phyloP scores from a whole-genome alignment of 2,888 invertebrate genomes.

The Phoronis australis region DNA sequence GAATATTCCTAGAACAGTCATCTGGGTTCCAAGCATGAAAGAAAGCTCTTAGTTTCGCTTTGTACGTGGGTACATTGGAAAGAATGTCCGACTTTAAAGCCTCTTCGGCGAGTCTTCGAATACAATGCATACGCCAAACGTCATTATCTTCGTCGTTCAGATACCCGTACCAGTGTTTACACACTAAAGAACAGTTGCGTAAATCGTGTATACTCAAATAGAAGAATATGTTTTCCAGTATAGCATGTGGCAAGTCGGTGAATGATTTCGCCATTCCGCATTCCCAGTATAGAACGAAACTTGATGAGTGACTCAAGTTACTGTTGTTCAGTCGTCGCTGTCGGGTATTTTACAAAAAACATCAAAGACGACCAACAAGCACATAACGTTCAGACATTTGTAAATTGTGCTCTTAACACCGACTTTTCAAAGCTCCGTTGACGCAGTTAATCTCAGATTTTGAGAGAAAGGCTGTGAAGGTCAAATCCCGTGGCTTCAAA shows the following conservation, averaged over 20 bases:
- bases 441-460: too few species aligned
- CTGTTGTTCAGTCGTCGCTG: too few species aligned
- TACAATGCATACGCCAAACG: conserved; percentile 88
- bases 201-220: conserved; percentile 82
- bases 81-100: conserved; percentile 85
- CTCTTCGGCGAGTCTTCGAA: conserved; percentile 78
- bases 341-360: too few species aligned
- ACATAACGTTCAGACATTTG: too few species aligned
- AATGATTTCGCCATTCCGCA: too few species aligned
- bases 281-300: too few species aligned
- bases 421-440: too few species aligned
- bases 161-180: conserved; percentile 86
- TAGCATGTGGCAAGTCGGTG: conserved; percentile 29
- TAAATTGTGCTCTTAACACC: too few species aligned
- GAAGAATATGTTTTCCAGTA: conserved; percentile 62
- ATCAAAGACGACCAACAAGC: too few species aligned
- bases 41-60: conserved; percentile 83
- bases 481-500: too few species aligned
- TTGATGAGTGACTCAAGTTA: too few species aligned
- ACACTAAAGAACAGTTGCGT: conserved; percentile 82
- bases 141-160: conserved; percentile 90
- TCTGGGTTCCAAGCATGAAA: conserved; percentile 95
- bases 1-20: conserved; percentile 95
- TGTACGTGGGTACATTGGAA: conserved; percentile 80
- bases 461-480: too few species aligned